Conservation (phyloP, 2,888 invertebrate species). For the Trachelus tabidus region DNA sequence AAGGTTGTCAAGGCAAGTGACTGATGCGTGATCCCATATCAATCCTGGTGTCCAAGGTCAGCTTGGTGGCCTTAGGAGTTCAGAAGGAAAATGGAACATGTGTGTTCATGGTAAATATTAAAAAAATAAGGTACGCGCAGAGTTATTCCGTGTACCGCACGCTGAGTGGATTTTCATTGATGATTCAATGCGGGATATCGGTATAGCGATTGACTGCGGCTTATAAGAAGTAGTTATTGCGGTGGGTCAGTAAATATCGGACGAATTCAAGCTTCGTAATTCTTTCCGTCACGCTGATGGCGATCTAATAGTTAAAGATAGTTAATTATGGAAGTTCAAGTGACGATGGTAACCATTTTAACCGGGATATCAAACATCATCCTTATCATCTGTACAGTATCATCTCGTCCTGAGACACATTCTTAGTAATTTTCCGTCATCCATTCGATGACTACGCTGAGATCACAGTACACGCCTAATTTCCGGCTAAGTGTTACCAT, state of each 20-base stretch:
- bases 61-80: background rate
- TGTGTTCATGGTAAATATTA: background rate
- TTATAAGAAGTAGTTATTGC: conserved; percentile 34
- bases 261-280: conserved; percentile 19
- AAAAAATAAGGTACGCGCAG: background rate
- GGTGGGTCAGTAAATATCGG: conserved; percentile 36
- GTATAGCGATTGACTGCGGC: background rate
- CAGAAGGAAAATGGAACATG: background rate
- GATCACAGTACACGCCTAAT: conserved; percentile 6
- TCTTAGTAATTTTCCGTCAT: background rate
- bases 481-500: conserved; percentile 11
- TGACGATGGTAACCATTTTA: background rate
- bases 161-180: background rate
- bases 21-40: background rate
- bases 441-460: background rate
- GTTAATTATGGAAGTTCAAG: background rate
- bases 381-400: background rate
- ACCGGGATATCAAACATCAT: background rate
- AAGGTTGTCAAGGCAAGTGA: background rate
- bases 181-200: background rate
- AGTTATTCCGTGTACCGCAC: background rate
- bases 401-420: background rate
- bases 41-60: background rate
- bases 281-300: background rate
- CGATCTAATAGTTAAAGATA: background rate